Evolutionary conservation across 2,888 invertebrate genomes (phyloP), one percentile per base, ranked within the genome.

Genomic region (Tetragnatha montana): DNA sequence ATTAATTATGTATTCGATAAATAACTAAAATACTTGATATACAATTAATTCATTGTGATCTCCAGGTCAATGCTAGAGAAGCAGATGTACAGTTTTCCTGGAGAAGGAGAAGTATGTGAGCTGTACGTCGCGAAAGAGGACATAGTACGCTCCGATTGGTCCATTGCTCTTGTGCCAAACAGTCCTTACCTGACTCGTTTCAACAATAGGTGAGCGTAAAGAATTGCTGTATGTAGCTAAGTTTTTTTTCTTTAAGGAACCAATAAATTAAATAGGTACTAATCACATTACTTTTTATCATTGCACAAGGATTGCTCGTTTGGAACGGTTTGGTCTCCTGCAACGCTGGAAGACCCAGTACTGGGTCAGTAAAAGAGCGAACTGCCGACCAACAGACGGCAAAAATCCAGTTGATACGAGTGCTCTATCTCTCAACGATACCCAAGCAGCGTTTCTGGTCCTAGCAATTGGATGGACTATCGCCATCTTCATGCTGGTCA

Each of bases 91-190:
- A 51, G 49, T 8, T 84, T 73, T n/a, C 74, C 90, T 7, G 87
- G 81, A 8, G 87, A 90, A 49, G 19, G 19, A 7, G 47, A 60
- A n/a, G 76, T 90, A 0, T 90, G 90, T 51, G 90, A 90, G 21
- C 60, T 90, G 19, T 90, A 90, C 21, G 90, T 90, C 2, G 87
- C 75, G 17, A 79, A 80, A 71, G 83, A 81, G n/a, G 69, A 70
- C 7, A 87, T 90, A 7, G 51, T 80, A 4, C 60, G 80, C 17
- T 75, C 90, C 7, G 90, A 90, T 14, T 90, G 90, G 90, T 21
- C 84, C 1, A n/a, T 90, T n/a, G 90, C 87, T 22, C 81, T 90
- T 8, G 70, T 49, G 6, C 68, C 47, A 49, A 75, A 87, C 50
- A 90, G 90, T n/a, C 87, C 87, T 2, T 90, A 87, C 35, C 47